phyloP scores from a whole-genome alignment of 2,888 invertebrate species.

The Drosophila anomelani region DNA sequence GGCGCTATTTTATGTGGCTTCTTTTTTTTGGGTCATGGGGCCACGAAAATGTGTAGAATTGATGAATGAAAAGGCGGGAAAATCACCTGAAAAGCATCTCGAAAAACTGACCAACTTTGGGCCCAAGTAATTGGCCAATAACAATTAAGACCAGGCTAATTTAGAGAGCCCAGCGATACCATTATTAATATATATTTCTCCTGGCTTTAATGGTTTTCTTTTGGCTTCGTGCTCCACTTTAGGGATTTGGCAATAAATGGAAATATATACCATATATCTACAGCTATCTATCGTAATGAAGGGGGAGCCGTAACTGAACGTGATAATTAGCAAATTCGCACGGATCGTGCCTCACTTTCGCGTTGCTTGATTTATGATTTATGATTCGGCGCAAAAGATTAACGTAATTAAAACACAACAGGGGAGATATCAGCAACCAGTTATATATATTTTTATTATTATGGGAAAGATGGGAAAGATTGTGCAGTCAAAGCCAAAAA shows the following conservation, averaged over 20 bases:
- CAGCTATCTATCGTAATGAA: conserved; percentile 36
- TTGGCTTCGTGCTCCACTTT: conserved; percentile 8
- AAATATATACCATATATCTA: conserved; percentile 1
- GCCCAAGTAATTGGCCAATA: conserved; percentile 21
- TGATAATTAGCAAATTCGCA: conserved; percentile 72
- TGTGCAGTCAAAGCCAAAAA: conserved; percentile 24
- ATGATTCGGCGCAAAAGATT: conserved; percentile 48
- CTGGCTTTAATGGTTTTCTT: conserved; percentile 29
- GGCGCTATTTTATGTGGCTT: neutral
- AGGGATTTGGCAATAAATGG: conserved; percentile 35
- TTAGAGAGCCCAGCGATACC: conserved; percentile 12
- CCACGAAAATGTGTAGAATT: conserved; percentile 22
- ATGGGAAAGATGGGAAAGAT: conserved; percentile 19
- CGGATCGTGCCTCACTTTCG: conserved; percentile 38
- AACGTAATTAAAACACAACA: conserved; percentile 45
- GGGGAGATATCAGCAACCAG: conserved; percentile 36
- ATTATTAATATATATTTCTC: conserved; percentile 5
- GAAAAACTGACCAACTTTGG: conserved; percentile 10
- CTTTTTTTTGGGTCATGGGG: conserved; percentile 41
- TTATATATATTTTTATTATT: conserved; percentile 18
- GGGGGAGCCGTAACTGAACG: conserved; percentile 47
- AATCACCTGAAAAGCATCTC: neutral
- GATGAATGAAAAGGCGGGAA: conserved; percentile 7
- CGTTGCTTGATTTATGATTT: conserved; percentile 53
- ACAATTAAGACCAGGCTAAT: conserved; percentile 16